Evolutionary conservation across 1,140 invertebrate genomes (phyloP).

Genomic region (Andricus grossulariae): DNA sequence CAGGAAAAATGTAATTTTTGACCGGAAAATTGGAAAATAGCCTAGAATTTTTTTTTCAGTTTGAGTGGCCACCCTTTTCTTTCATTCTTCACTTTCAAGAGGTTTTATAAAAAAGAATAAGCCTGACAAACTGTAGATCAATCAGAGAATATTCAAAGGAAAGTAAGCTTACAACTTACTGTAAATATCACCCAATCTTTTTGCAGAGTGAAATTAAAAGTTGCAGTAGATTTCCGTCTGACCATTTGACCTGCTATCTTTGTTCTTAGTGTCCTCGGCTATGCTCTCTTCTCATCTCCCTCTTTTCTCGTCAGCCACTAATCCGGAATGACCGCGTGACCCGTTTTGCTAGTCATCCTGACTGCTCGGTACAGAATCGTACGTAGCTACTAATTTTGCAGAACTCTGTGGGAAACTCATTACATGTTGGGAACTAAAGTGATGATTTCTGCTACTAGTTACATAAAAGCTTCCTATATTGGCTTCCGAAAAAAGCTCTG

Average conservation of each 20-base stretch:
- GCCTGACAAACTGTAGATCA: constrained; percentile 7
- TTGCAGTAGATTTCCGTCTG: constrained; percentile 1
- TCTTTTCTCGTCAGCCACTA: constrained; percentile 41
- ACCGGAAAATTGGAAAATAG: too few relatives aligned
- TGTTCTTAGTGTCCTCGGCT: constrained; percentile 28
- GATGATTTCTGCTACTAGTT: not conserved
- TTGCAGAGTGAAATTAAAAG: not conserved
- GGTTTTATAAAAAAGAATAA: too few relatives aligned
- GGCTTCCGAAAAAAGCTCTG: too few relatives aligned
- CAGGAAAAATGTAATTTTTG: too few relatives aligned
- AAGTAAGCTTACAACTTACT: not conserved
- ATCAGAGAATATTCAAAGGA: not conserved
- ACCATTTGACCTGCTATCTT: constrained; percentile 16
- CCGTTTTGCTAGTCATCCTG: constrained; percentile 47
- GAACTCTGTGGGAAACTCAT: constrained; percentile 18
- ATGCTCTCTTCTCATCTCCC: constrained; percentile 28
- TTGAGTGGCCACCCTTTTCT: too few relatives aligned
- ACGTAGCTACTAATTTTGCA: constrained; percentile 28
- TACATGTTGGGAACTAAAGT: not conserved
- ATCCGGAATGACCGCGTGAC: constrained; percentile 58
- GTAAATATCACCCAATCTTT: not conserved
- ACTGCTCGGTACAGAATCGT: not conserved
- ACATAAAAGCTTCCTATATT: too few relatives aligned
- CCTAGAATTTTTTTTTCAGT: too few relatives aligned
- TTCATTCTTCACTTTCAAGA: too few relatives aligned